These are phyloP conservation scores for Octonoba sinensis DNA, from an alignment of 2,888 invertebrate species.

Conservation along the genomic window DNA sequence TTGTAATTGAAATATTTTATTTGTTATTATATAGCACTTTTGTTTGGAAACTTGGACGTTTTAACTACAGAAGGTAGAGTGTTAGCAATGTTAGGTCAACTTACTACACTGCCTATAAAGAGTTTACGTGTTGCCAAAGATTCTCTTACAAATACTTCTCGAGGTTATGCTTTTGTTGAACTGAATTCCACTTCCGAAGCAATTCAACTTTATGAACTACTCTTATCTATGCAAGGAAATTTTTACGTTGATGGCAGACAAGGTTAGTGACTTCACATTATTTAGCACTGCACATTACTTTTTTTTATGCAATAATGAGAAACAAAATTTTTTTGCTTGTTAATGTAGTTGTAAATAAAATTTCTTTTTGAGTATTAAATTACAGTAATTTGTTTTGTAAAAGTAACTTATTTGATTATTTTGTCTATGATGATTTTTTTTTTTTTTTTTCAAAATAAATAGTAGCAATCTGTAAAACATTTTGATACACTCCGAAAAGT, in stretches of 20 bases:
- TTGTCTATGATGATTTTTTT: too few relatives aligned
- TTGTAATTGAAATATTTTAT: background rate
- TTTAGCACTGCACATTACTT: background rate
- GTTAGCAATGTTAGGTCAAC: slow-evolving; percentile 82
- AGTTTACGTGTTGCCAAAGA: slow-evolving; percentile 89
- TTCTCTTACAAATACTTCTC: slow-evolving; percentile 85
- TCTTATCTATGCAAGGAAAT: slow-evolving; percentile 74
- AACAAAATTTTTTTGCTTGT: too few relatives aligned
- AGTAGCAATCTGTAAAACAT: too few relatives aligned
- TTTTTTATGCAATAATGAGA: too few relatives aligned
- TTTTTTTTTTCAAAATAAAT: too few relatives aligned
- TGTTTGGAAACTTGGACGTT: slow-evolving; percentile 91
- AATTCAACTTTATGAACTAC: slow-evolving; percentile 80
- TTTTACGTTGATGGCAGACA: slow-evolving; percentile 77
- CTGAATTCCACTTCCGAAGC: slow-evolving; percentile 86
- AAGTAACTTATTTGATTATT: too few relatives aligned
- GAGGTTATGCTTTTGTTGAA: slow-evolving; percentile 84
- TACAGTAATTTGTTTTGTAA: too few relatives aligned
- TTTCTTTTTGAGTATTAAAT: too few relatives aligned
- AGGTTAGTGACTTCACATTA: slow-evolving; percentile 67
- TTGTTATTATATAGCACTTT: slow-evolving; percentile 77
- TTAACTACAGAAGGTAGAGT: slow-evolving; percentile 94
- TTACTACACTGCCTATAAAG: slow-evolving; percentile 78
- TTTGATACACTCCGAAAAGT: too few relatives aligned
- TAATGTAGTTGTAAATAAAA: background rate